Conservation (phyloP, 2,888 invertebrate genomes). For the Crocallis elinguaria region DNA sequence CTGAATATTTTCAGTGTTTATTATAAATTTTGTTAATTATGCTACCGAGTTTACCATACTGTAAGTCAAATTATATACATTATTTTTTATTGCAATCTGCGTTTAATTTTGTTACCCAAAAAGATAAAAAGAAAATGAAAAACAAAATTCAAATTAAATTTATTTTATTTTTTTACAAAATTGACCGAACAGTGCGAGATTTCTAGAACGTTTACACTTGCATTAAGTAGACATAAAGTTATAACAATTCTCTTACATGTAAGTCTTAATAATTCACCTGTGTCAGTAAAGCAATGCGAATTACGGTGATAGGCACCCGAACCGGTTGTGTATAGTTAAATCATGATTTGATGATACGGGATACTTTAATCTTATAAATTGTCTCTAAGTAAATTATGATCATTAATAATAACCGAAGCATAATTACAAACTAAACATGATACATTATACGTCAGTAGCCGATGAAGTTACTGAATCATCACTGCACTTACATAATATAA, state of each 20-base stretch:
- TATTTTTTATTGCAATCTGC: constrained; percentile 78
- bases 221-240: constrained; percentile 85
- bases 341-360: constrained; percentile 74
- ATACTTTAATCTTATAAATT: constrained; percentile 74
- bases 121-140: constrained; percentile 54
- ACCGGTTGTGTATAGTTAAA: constrained; percentile 70
- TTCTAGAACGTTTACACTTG: constrained; percentile 85
- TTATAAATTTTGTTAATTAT: constrained; percentile 82
- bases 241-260: constrained; percentile 82
- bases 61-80: constrained; percentile 83
- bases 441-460: constrained; percentile 75
- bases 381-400: constrained; percentile 79
- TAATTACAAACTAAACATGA: constrained; percentile 80
- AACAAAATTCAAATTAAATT: constrained; percentile 76
- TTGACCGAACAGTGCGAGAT: constrained; percentile 86
- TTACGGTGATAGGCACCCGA: constrained; percentile 57
- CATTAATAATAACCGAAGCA: constrained; percentile 78
- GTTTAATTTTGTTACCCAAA: constrained; percentile 52
- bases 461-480: constrained; percentile 66
- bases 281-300: constrained; percentile 77
- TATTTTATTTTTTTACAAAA: constrained; percentile 84
- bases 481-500: constrained; percentile 63
- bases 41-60: constrained; percentile 82
- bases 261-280: constrained; percentile 82
- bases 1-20: constrained; percentile 84